phyloP scores from a whole-genome alignment of 2,113 vertebrate species.

The Zapornia atra region DNA sequence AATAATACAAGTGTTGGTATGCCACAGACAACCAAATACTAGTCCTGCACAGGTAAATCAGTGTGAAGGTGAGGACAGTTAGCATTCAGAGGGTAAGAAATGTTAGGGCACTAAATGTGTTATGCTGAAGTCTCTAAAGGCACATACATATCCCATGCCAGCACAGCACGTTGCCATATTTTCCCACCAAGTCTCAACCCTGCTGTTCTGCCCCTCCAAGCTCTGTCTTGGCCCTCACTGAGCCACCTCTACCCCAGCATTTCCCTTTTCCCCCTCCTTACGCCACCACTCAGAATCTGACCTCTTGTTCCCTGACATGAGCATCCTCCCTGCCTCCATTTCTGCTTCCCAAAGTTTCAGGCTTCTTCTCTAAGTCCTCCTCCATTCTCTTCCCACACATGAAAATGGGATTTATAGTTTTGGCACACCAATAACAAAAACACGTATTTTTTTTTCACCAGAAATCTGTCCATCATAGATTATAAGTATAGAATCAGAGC shows the following conservation, averaged over 20 bases:
- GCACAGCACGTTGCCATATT: neutral
- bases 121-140: neutral
- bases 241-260: fast-evolving
- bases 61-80: neutral
- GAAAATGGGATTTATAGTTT: neutral
- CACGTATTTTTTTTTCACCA: neutral
- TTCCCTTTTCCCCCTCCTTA: fast-evolving
- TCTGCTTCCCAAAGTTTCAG: neutral
- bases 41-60: neutral
- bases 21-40: neutral
- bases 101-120: neutral
- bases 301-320: neutral
- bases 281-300: neutral
- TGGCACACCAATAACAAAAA: neutral
- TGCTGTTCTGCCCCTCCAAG: fast-evolving
- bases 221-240: neutral
- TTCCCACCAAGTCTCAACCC: fast-evolving
- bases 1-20: neutral
- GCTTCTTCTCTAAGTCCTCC: neutral
- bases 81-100: neutral
- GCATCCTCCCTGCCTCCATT: neutral
- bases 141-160: neutral
- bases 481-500: neutral
- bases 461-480: neutral
- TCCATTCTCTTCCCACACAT: neutral